Conservation (phyloP, 2,113 vertebrate genomes). For the Peucedramus taeniatus region DNA sequence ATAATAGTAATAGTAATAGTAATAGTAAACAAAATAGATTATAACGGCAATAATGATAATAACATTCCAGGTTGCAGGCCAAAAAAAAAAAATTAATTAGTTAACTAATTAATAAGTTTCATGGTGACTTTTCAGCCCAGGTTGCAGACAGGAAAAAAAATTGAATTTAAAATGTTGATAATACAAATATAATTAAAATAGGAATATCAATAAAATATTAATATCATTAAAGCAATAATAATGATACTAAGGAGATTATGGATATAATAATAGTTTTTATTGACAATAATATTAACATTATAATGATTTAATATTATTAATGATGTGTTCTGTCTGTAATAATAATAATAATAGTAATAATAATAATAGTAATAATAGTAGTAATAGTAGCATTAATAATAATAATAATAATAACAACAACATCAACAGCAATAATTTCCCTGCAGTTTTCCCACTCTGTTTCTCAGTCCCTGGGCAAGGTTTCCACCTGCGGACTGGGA, state of each 20-base stretch:
- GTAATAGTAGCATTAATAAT: background rate
- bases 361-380: background rate
- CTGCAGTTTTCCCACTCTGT: background rate
- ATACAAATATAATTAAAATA: too few species aligned
- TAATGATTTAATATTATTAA: background rate
- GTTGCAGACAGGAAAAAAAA: background rate
- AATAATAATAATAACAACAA: background rate
- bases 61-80: fast-evolving
- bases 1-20: background rate
- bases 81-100: background rate
- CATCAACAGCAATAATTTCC: background rate
- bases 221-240: too few species aligned
- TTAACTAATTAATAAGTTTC: background rate
- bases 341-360: background rate
- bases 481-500: fast-evolving
- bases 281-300: background rate
- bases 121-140: background rate
- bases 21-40: background rate
- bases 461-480: background rate
- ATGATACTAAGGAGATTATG: fast-evolving
- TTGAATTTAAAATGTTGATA: background rate
- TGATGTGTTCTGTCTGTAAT: background rate
- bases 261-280: background rate
- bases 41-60: background rate
- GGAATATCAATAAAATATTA: background rate